A percentile compares a stretch with the other conserved stretches of the same genome.
Conservation (phyloP, 2,888 invertebrate species). For the Hydraecia micacea region DNA sequence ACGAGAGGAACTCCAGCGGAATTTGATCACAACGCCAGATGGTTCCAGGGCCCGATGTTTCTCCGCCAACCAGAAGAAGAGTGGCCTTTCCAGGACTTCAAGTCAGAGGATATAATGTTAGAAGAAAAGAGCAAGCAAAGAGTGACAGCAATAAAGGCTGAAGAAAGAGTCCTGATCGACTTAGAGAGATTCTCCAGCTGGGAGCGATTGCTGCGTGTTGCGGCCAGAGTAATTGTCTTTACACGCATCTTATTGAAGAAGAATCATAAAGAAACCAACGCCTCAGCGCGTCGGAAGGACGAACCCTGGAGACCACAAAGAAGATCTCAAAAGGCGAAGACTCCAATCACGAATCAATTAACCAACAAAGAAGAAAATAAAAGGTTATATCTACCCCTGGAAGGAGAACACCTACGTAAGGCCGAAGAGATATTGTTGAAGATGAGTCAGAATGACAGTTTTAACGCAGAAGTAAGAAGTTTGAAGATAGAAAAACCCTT, state of each 20-base stretch:
- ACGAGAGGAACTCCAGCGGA: not conserved
- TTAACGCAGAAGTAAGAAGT: not conserved
- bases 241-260: not conserved
- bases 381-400: no score
- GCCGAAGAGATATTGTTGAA: not conserved
- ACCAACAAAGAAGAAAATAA: no score
- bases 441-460: not conserved
- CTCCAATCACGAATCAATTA: no score
- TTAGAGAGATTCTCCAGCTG: not conserved
- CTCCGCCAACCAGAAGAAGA: not conserved
- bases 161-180: not conserved
- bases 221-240: not conserved
- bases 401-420: not conserved
- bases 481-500: no score
- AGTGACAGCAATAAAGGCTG: not conserved
- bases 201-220: not conserved
- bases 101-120: not conserved
- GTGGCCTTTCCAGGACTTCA: not conserved
- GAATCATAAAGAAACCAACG: not conserved
- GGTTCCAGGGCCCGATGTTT: not conserved
- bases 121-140: not conserved
- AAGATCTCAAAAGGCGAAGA: no score
- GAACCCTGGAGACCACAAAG: not conserved
- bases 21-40: not conserved
- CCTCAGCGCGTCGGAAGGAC: not conserved